Conservation (phyloP, 2,888 invertebrate genomes). For the Crepidodera aurea region DNA sequence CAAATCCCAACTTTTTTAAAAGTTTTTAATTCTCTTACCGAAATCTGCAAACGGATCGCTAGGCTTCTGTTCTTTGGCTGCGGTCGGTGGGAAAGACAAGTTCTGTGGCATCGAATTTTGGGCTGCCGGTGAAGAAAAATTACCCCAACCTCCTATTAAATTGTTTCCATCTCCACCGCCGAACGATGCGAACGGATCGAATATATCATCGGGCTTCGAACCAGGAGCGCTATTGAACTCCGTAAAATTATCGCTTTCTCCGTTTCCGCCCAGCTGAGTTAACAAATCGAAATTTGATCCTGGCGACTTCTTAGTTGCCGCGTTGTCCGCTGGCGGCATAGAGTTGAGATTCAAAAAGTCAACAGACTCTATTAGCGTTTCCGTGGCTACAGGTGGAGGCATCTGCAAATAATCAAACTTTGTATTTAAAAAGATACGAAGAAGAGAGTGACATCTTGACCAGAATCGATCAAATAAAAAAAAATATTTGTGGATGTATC, state of each 20-base stretch:
- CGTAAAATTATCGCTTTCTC: constrained; percentile 56
- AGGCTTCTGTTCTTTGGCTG: constrained; percentile 59
- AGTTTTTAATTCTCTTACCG: constrained; percentile 61
- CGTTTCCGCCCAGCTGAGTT: constrained; percentile 60
- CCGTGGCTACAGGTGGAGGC: constrained; percentile 8
- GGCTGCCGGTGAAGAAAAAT: constrained; percentile 38
- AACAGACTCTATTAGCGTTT: constrained; percentile 62
- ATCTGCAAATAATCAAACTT: too few relatives aligned
- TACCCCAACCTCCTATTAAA: constrained; percentile 56
- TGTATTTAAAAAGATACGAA: too few relatives aligned
- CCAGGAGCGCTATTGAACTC: constrained; percentile 32
- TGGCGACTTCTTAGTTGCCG: constrained; percentile 40
- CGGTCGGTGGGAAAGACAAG: neutral
- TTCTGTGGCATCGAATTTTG: constrained; percentile 11
- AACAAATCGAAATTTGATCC: constrained; percentile 70
- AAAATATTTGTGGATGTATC: neutral
- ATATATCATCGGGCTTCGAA: constrained; percentile 56
- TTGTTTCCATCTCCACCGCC: constrained; percentile 44
- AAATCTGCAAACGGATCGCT: constrained; percentile 81
- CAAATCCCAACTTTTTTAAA: too few relatives aligned
- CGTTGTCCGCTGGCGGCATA: constrained; percentile 30
- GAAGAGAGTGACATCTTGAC: too few relatives aligned
- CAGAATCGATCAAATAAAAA: neutral
- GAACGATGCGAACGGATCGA: constrained; percentile 72
- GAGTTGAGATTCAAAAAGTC: constrained; percentile 68